A percentile compares a stretch with the other conserved stretches of the same genome.
These are phyloP conservation scores for Drosophila stalkeri DNA, from an alignment of 2,888 invertebrate species.

Conservation along the genomic window DNA sequence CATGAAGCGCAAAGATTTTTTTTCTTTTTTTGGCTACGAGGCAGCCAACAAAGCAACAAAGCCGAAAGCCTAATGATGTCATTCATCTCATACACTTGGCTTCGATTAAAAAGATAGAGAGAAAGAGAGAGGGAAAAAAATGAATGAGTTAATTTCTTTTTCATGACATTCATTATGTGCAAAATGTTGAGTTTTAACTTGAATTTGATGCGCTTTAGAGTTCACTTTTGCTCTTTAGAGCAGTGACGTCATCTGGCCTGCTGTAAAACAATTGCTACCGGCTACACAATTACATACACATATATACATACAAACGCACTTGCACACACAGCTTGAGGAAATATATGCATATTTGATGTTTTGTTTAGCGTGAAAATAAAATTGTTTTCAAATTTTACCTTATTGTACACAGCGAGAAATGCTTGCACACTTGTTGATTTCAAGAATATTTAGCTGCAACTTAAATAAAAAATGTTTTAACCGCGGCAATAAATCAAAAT, in stretches of 20 bases:
- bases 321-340: conserved; percentile 2
- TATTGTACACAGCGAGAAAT: conserved; percentile 28
- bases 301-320: not conserved
- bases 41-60: conserved; percentile 48
- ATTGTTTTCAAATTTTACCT: conserved; percentile 39
- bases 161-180: conserved; percentile 44
- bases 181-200: conserved; percentile 36
- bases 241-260: conserved; percentile 44
- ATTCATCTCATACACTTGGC: conserved; percentile 66
- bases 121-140: not conserved
- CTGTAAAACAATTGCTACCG: conserved; percentile 19
- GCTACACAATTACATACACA: conserved; percentile 6
- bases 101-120: conserved; percentile 41
- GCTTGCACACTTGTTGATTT: not conserved
- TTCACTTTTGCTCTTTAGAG: conserved; percentile 4
- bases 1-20: conserved; percentile 21
- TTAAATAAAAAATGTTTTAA: too few species aligned
- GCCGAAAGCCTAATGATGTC: conserved; percentile 67
- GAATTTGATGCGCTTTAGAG: conserved; percentile 10
- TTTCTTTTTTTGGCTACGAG: conserved; percentile 27
- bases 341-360: conserved; percentile 34
- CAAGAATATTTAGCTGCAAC: not conserved
- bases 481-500: too few species aligned
- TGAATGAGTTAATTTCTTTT: conserved; percentile 25
- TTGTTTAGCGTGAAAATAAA: conserved; percentile 53